Base-by-base conservation (phyloP, 1,140 invertebrate genomes). In the Pissodes strobi region DNA sequence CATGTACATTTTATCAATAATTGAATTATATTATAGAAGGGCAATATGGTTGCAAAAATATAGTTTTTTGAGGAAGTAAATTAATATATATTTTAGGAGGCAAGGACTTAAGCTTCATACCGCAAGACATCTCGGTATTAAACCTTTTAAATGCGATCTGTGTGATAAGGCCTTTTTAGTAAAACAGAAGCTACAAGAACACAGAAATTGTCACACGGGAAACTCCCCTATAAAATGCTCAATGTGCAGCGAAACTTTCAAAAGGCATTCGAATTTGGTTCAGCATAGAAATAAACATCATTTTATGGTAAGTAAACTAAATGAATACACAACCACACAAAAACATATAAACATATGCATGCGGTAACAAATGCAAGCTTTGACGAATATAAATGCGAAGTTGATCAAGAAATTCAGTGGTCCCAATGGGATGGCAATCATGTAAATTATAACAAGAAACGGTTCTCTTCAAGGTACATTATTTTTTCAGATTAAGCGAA, bases 241-340 rank as follows among this genome's bases (percentile, higher is more conserved):
- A 21, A 81, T 91, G 64, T 95, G 92, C 75, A 87, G 89, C 67
- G 87, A 90, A 74, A 87, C 86, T n/a, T 95, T 94, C 77, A 84
- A 89, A 18, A 83, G 92, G 12, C 88, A 92, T 76, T 92, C 90
- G 53, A 93, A 93, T 77, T 83, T 94, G 69, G 89, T 91, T 10
- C 90, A 93, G 72, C 92, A 95, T 76, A 87, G 89, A 67, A 90
- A 88, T 69, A 79, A 83, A 5, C 85, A 86, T 74, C 87, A 88
- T 72, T 79, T 58, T 48, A 55, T 64, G 41, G 61, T 64, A 27
- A 34, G 38, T 45, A 27, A n/a, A n/a, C n/a, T n/a, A n/a, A n/a
- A n/a, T n/a, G n/a, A n/a, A n/a, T n/a, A n/a, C n/a, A n/a, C n/a
- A n/a, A n/a, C n/a, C n/a, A n/a, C n/a, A n/a, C n/a, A n/a, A n/a